Percentiles rank a stretch among this genome's conserved stretches.
These are phyloP conservation scores for Vidua chalybeata DNA, from an alignment of 2,113 vertebrate genomes.

Conservation along the genomic window DNA sequence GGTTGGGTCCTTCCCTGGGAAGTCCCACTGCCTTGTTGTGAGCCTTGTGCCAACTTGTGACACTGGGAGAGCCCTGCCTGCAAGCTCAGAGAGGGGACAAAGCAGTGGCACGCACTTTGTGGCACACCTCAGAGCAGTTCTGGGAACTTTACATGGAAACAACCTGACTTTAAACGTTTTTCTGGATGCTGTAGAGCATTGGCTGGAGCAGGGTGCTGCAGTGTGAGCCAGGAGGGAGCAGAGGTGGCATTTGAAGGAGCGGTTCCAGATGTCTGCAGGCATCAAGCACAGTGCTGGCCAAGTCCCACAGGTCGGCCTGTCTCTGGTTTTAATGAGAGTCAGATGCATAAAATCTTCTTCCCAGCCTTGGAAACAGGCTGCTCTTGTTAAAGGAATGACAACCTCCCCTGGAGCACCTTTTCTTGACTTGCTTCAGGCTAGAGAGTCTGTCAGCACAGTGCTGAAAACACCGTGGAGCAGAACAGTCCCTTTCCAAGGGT, in stretches of 20 bases:
- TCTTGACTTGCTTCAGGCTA: not conserved
- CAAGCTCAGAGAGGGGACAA: not conserved
- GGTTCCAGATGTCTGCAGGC: fast-evolving
- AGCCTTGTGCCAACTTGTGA: fast-evolving
- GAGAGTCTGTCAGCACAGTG: not conserved
- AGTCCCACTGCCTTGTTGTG: fast-evolving
- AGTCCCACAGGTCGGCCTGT: fast-evolving
- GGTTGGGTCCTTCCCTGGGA: not conserved
- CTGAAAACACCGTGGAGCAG: not conserved
- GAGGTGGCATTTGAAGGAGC: not conserved
- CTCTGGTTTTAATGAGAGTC: not conserved
- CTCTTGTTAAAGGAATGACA: not conserved
- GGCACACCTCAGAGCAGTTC: not conserved
- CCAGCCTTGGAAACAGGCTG: not conserved
- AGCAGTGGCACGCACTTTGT: fast-evolving
- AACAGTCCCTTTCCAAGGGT: not conserved
- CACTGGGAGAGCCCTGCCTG: not conserved
- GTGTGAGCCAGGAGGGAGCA: not conserved
- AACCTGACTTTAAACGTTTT: not conserved
- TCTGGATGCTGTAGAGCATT: not conserved
- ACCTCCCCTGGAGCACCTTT: not conserved
- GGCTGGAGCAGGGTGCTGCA: not conserved
- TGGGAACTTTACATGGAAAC: not conserved
- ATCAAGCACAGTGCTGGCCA: fast-evolving
- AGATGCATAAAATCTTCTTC: not conserved